A percentile compares a stretch with the other conserved stretches of the same genome.
Conservation (phyloP, 1,140 invertebrate genomes). For the honey bee (Apis mellifera) region Amel_HAv3.1 CM009938.2:8278501-8279000, state of each 20-base stretch:
- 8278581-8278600: constrained; percentile 38
- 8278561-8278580: constrained; percentile 23
- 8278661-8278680: constrained; percentile 26
- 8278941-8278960: constrained; percentile 26
- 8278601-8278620: background rate
- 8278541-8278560: background rate
- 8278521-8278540: constrained; percentile 12
- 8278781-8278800: background rate
- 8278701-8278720: constrained; percentile 66
- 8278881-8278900: constrained; percentile 64
- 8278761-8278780: background rate
- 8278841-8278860: background rate
- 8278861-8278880: constrained; percentile 40
- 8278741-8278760: background rate
- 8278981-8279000: constrained; percentile 76
- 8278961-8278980: constrained; percentile 75
- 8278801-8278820: background rate
- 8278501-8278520: constrained; percentile 73
- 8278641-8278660: background rate
- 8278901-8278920: constrained; percentile 68
- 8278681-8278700: constrained; percentile 74
- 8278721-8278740: constrained; percentile 21
- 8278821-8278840: background rate
- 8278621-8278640: constrained; percentile 48
- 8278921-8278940: constrained; percentile 55